Base-by-base conservation (phyloP, 2,888 invertebrate species). In the Aleiodes leptofemur region DNA sequence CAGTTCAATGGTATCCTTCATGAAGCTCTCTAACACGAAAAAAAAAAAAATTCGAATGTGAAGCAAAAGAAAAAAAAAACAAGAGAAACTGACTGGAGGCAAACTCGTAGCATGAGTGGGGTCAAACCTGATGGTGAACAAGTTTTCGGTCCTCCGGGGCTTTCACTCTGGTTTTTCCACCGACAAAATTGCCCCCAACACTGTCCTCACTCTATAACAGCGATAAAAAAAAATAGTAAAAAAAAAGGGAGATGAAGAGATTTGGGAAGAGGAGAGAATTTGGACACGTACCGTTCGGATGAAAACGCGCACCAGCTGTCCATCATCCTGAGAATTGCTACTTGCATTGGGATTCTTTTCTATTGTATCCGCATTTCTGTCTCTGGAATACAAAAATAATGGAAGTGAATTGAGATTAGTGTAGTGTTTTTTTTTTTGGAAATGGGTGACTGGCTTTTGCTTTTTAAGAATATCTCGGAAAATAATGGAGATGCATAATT, bases 1-100 rank as follows among this genome's bases (percentile, higher is more conserved):
- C 69, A 53, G 69, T 51, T n/a, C 38, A 14, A 53, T 64, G 64
- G 53, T 48, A 51, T 61, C 38, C 51, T 64, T 64, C 53, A 64
- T 72, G 72, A 64, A 72, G 64, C 64, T 38, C 14, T 31, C 61
- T 5, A 51, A 14, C 16, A 53, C 69, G 5, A 4, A 55, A 51
- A 34, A 29, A 16, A 55, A 7, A 53, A 55, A 34, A 34, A 34
- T 6, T 34, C 13, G 55, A 29, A 34, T 11, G 13, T 23, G 48
- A 29, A 14, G 11, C 50, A 56, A 38, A 23, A 57, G 16, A 29
- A n/a, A 48, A 43, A 0, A 29, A 57, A 57, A 48, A 29, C 23
- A 13, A 29, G 31, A 48, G 48, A 59, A 31, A 57, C 29, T 57
- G 31, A 31, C 23, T 29, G 57, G 13, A 23, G 57, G 57, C 34